phyloP scores from a whole-genome alignment of 1,140 invertebrate species.

The Conopomorpha cramerella region DNA sequence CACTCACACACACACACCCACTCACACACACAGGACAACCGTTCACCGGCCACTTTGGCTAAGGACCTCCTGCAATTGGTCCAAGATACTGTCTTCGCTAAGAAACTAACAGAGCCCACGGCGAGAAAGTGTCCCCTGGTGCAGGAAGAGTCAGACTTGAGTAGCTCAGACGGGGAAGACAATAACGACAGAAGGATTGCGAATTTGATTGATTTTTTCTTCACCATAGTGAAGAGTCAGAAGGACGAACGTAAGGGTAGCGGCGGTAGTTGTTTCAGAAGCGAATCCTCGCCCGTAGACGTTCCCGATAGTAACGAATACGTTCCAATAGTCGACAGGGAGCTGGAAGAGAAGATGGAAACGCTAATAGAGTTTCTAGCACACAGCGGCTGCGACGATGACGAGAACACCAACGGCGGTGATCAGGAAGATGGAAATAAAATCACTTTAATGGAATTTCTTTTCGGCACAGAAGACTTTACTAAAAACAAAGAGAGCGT shows the following conservation, averaged over 20 bases:
- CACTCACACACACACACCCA: constrained; percentile 25
- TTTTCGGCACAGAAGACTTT: constrained; percentile 36
- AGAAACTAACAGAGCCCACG: constrained; percentile 30
- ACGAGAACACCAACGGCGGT: constrained; percentile 26
- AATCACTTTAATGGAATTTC: constrained; percentile 49
- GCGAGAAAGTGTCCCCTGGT: constrained; percentile 35
- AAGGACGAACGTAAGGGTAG: constrained; percentile 43
- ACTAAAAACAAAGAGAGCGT: constrained; percentile 26
- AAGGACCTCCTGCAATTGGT: constrained; percentile 50
- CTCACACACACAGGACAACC: not conserved
- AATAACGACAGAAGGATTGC: constrained; percentile 42
- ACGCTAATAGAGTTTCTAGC: constrained; percentile 51
- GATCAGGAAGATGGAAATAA: constrained; percentile 34
- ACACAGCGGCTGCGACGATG: constrained; percentile 37
- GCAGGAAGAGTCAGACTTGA: constrained; percentile 42
- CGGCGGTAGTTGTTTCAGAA: constrained; percentile 49
- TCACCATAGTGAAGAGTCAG: constrained; percentile 51
- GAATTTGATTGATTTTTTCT: constrained; percentile 55
- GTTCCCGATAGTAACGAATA: constrained; percentile 32
- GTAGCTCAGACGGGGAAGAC: constrained; percentile 37
- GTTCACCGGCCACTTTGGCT: constrained; percentile 38
- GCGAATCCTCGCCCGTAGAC: constrained; percentile 34
- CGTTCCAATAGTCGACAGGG: constrained; percentile 34
- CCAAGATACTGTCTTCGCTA: constrained; percentile 45
- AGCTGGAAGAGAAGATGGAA: constrained; percentile 52